These are phyloP conservation scores for Brenthis ino DNA, from an alignment of 2,888 invertebrate genomes.

Conservation along the genomic window DNA sequence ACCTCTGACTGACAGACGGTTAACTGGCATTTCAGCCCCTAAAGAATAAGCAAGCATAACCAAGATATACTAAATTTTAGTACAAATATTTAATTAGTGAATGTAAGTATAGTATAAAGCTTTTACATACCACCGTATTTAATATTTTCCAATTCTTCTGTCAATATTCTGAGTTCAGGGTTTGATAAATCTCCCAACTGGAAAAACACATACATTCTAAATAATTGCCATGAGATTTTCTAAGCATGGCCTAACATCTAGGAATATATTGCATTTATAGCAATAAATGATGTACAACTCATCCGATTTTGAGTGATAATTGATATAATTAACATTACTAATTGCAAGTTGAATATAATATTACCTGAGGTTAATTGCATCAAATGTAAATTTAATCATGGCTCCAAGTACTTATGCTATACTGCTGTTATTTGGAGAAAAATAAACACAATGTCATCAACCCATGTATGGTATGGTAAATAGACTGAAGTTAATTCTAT, in stretches of 20 bases:
- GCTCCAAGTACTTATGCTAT: conserved; percentile 1
- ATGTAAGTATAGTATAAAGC: background rate
- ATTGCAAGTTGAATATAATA: conserved; percentile 27
- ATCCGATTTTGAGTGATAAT: conserved; percentile 10
- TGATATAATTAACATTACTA: conserved; percentile 25
- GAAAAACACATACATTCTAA: conserved; percentile 59
- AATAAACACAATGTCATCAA: conserved; percentile 26
- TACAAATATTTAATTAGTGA: no score
- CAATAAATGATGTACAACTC: background rate
- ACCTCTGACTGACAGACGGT: conserved; percentile 92
- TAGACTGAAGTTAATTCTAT: conserved; percentile 30
- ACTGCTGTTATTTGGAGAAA: conserved; percentile 21
- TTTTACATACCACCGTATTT: conserved; percentile 90
- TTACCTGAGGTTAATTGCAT: conserved; percentile 18
- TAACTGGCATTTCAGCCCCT: conserved; percentile 93
- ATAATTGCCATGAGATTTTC: background rate
- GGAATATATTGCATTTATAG: background rate
- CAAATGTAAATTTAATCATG: conserved; percentile 25
- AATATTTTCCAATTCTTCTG: conserved; percentile 95
- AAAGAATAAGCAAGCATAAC: conserved; percentile 37
- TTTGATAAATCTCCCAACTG: conserved; percentile 96
- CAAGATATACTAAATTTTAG: background rate
- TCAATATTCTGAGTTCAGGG: conserved; percentile 93
- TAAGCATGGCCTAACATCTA: background rate
- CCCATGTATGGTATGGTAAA: conserved; percentile 23